Evolutionary conservation across 1,140 invertebrate species (phyloP).

Genomic region (Babylonia areolata): DNA sequence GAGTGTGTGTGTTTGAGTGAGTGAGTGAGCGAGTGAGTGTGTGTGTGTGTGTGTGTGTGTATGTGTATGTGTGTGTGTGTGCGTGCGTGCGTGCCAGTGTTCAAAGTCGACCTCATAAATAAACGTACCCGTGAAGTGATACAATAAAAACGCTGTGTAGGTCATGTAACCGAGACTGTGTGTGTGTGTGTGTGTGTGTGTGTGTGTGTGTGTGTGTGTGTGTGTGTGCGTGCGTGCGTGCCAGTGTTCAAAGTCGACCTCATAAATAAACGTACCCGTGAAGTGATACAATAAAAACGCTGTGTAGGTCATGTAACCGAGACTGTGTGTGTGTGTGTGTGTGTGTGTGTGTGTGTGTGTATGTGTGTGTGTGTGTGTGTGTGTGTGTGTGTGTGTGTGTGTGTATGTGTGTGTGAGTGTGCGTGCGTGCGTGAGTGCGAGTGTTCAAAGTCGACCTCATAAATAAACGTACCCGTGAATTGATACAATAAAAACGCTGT

Average conservation of each 20-base stretch:
- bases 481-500: too few relatives aligned
- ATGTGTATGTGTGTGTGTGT: neutral
- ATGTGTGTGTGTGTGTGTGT: neutral
- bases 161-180: too few relatives aligned
- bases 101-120: neutral
- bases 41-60: constrained; percentile 3
- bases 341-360: neutral
- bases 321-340: too few relatives aligned
- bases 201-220: constrained; percentile 3
- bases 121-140: neutral
- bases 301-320: neutral
- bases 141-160: neutral
- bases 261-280: neutral
- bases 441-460: neutral
- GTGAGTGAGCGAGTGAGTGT: too few relatives aligned
- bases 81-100: neutral
- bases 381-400: neutral
- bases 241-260: neutral
- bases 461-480: too few relatives aligned
- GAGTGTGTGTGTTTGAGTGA: too few relatives aligned
- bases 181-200: neutral
- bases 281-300: neutral
- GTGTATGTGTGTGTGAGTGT: neutral
- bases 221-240: neutral
- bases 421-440: too few relatives aligned